Evolutionary conservation across 2,888 invertebrate species (phyloP).

Genomic region (Nezara viridula): DNA sequence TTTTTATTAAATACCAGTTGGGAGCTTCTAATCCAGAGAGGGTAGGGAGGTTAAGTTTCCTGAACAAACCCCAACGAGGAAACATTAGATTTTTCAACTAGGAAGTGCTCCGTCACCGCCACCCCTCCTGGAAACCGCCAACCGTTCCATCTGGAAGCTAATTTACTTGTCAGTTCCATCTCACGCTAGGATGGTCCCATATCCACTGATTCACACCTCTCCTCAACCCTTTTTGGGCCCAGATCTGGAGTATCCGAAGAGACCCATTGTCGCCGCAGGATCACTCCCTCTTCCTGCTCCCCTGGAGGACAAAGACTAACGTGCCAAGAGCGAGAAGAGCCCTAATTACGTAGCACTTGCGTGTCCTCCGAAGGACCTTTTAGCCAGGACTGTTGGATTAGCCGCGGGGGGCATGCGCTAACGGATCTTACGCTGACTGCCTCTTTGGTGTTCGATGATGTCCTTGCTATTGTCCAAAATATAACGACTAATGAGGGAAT

Average conservation of each 20-base stretch:
- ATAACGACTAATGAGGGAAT: slow-evolving; percentile 29
- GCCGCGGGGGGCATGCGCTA: slow-evolving; percentile 27
- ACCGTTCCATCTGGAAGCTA: slow-evolving; percentile 23
- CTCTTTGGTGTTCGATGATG: not conserved
- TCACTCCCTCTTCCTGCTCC: not conserved
- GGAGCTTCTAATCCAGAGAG: not conserved
- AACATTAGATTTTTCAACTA: not conserved
- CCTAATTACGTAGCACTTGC: slow-evolving; percentile 28
- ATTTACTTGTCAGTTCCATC: slow-evolving; percentile 30
- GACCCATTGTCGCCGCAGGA: not conserved
- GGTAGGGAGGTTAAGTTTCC: not conserved
- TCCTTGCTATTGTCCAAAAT: not conserved
- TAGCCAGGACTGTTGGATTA: slow-evolving; percentile 8
- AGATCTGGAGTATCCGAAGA: slow-evolving; percentile 29
- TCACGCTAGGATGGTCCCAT: not conserved
- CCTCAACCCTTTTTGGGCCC: slow-evolving; percentile 40
- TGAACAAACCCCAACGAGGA: not conserved
- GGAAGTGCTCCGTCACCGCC: not conserved
- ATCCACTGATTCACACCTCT: slow-evolving; percentile 17
- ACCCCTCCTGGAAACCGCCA: not conserved
- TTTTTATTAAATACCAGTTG: not conserved
- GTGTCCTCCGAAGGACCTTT: not conserved
- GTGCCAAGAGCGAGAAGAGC: slow-evolving; percentile 1
- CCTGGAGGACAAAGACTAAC: slow-evolving; percentile 6
- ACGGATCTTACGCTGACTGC: slow-evolving; percentile 8